Percentiles rank a stretch among this genome's conserved stretches.
Conservation (phyloP, 2,888 invertebrate species). For the Parapristionchus giblindavisi region DNA sequence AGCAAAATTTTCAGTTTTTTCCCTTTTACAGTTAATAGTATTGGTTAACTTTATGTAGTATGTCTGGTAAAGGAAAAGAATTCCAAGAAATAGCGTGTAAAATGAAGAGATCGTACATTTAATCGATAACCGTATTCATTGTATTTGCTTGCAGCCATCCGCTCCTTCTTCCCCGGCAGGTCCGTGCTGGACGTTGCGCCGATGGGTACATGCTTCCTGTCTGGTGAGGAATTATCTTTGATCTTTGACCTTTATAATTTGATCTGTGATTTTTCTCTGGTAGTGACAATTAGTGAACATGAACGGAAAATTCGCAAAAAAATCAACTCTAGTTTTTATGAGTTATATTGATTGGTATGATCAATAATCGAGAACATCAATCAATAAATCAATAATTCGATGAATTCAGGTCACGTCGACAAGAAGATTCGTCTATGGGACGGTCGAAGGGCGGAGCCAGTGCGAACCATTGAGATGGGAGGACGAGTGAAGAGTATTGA, state of each 20-base stretch:
- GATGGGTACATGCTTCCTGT: slow-evolving; percentile 84
- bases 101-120: no score
- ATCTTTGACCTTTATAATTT: not conserved
- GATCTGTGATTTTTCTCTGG: not conserved
- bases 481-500: slow-evolving; percentile 85
- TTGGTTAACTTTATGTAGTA: no score
- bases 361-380: not conserved
- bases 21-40: no score
- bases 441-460: slow-evolving; percentile 80
- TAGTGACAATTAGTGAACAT: not conserved
- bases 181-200: slow-evolving; percentile 57
- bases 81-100: no score
- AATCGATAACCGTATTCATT: no score
- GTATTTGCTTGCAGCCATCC: slow-evolving; percentile 47
- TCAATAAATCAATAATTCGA: not conserved
- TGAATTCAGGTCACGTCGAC: slow-evolving; percentile 97
- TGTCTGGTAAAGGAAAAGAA: no score
- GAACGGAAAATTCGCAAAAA: not conserved
- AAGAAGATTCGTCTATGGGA: slow-evolving; percentile 96
- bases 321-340: not conserved
- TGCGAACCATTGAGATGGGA: slow-evolving; percentile 83
- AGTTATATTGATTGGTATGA: not conserved
- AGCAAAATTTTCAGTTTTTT: no score
- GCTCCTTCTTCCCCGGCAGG: slow-evolving; percentile 63
- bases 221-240: slow-evolving; percentile 76